Evolutionary conservation across 2,113 vertebrate genomes (phyloP).

Genomic region (Acanthochromis polyacanthus): DNA sequence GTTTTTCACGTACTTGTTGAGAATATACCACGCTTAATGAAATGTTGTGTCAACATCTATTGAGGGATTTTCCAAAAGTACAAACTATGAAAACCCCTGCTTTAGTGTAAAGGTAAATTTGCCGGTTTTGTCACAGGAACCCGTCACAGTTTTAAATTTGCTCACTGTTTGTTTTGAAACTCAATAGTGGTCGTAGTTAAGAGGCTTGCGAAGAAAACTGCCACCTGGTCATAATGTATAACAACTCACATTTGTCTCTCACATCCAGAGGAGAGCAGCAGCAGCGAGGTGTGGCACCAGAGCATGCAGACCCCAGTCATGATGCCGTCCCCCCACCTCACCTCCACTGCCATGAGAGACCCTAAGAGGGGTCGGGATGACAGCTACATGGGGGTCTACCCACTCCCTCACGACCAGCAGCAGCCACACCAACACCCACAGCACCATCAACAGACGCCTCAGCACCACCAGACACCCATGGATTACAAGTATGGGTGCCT

Average conservation of each 20-base stretch:
- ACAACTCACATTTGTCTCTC: neutral
- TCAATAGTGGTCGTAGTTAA: neutral
- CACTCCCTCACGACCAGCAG: slow-evolving; percentile 93
- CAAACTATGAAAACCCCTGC: too few relatives aligned
- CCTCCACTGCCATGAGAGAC: slow-evolving; percentile 97
- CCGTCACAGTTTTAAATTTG: neutral
- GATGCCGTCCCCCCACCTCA: slow-evolving; percentile 96
- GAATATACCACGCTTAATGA: too few relatives aligned
- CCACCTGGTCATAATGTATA: neutral
- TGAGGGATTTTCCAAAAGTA: too few relatives aligned
- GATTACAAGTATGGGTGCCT: slow-evolving; percentile 94
- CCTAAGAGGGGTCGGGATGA: slow-evolving; percentile 95
- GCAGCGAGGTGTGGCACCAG: slow-evolving; percentile 96
- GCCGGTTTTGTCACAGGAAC: too few relatives aligned
- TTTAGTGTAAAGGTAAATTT: too few relatives aligned
- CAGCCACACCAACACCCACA: slow-evolving; percentile 83
- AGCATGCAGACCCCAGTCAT: slow-evolving; percentile 95
- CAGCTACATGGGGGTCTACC: slow-evolving; percentile 95
- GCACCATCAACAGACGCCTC: slow-evolving; percentile 82
- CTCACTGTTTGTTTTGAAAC: slow-evolving; percentile 12
- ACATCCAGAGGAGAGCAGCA: slow-evolving; percentile 96
- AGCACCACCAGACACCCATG: slow-evolving; percentile 90
- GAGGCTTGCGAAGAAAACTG: neutral
- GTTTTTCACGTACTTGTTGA: neutral
- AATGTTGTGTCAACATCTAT: too few relatives aligned